Conservation (phyloP, 1,140 invertebrate genomes). For the Harlomillsia oculata region DNA sequence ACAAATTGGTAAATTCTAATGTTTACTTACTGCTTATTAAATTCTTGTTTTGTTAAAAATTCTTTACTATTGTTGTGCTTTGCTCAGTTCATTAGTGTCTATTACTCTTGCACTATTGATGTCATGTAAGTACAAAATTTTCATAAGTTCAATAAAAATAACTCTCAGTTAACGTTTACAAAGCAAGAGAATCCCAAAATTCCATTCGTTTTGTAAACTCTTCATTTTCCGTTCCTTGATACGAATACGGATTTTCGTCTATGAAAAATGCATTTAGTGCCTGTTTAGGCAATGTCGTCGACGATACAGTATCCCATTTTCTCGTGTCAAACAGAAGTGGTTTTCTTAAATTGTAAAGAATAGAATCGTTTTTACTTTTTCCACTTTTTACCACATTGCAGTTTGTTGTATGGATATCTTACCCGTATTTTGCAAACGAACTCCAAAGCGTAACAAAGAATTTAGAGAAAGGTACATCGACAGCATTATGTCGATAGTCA, state of each 20-base stretch:
- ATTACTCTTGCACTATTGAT: too few relatives aligned
- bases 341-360: background rate
- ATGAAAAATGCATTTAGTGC: slow-evolving; percentile 14
- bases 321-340: too few relatives aligned
- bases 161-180: too few relatives aligned
- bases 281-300: slow-evolving; percentile 12
- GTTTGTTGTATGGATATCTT: background rate
- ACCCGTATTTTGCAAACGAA: slow-evolving; percentile 19
- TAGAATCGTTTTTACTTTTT: too few relatives aligned
- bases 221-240: slow-evolving; percentile 6
- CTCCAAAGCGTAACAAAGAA: slow-evolving; percentile 18
- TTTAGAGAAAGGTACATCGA: slow-evolving; percentile 14
- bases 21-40: too few relatives aligned
- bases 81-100: too few relatives aligned
- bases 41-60: too few relatives aligned
- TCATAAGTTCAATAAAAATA: too few relatives aligned
- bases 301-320: slow-evolving; percentile 1
- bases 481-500: background rate
- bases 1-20: too few relatives aligned
- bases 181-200: slow-evolving; percentile 24
- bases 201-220: slow-evolving; percentile 12
- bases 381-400: background rate
- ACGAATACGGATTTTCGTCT: too few relatives aligned
- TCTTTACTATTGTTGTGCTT: too few relatives aligned
- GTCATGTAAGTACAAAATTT: too few relatives aligned